Evolutionary conservation across 1,140 invertebrate genomes (phyloP).

Genomic region (Oncopeltus fasciatus): DNA sequence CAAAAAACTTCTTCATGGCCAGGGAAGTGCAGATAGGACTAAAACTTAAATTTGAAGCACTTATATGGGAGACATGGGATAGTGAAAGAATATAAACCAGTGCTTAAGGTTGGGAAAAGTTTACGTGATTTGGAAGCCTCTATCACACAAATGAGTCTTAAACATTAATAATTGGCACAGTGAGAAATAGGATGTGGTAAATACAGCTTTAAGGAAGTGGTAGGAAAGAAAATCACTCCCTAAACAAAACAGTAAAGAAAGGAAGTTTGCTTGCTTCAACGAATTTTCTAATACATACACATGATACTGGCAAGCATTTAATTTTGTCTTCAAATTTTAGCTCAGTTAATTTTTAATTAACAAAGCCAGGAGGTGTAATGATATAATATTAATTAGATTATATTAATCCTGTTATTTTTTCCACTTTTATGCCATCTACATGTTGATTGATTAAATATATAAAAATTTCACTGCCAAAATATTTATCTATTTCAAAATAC

Average conservation of each 20-base stretch:
- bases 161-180: slow-evolving; percentile 1
- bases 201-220: not conserved
- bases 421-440: not conserved
- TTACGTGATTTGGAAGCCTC: not conserved
- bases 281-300: not conserved
- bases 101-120: not conserved
- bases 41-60: not conserved
- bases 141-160: not conserved
- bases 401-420: too few relatives aligned
- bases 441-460: not conserved
- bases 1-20: not conserved
- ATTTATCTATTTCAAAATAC: too few relatives aligned
- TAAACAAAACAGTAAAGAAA: not conserved
- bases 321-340: not conserved
- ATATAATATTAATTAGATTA: not conserved
- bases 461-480: too few relatives aligned
- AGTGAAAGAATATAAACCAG: not conserved
- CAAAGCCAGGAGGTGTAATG: not conserved
- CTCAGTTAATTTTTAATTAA: not conserved
- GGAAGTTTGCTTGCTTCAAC: not conserved
- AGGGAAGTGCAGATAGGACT: slow-evolving; percentile 1
- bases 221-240: not conserved
- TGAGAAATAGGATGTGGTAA: not conserved
- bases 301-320: not conserved
- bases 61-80: not conserved